phyloP scores from a whole-genome alignment of 2,888 invertebrate species.

The Drosophila anceps region DNA sequence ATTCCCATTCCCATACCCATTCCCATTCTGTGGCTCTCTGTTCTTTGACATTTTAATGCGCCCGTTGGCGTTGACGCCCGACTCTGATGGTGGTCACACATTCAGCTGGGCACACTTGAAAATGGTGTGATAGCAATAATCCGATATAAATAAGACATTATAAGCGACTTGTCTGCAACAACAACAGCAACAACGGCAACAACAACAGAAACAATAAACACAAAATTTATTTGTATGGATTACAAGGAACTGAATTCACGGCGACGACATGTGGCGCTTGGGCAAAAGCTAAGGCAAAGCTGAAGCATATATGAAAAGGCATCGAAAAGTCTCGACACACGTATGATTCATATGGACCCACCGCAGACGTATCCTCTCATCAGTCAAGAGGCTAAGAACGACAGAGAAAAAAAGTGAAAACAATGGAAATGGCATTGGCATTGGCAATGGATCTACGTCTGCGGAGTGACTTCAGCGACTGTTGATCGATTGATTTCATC shows the following conservation, averaged over 20 bases:
- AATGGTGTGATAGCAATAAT: conserved; percentile 79
- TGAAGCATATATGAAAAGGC: conserved; percentile 14
- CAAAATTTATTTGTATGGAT: conserved; percentile 61
- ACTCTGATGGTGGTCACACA: conserved; percentile 74
- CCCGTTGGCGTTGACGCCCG: conserved; percentile 77
- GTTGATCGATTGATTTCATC: conserved; percentile 84
- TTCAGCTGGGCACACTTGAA: conserved; percentile 66
- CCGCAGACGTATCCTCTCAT: conserved; percentile 62
- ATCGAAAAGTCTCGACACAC: conserved; percentile 11
- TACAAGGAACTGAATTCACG: conserved; percentile 65
- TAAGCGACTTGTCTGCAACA: conserved; percentile 49
- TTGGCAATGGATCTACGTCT: conserved; percentile 29
- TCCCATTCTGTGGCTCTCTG: conserved; percentile 34
- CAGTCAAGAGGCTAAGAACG: conserved; percentile 51
- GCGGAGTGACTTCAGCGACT: conserved; percentile 20
- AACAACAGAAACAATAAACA: conserved; percentile 51
- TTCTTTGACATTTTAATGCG: conserved; percentile 79
- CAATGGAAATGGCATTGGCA: conserved; percentile 50
- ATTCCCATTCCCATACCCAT: conserved; percentile 14
- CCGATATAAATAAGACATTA: conserved; percentile 80
- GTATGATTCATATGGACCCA: conserved; percentile 63
- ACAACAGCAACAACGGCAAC: conserved; percentile 15
- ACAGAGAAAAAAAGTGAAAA: conserved; percentile 64
- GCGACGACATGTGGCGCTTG: conserved; percentile 76
- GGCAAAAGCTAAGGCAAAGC: conserved; percentile 36